These are phyloP conservation scores for Carterocephalus palaemon DNA, from an alignment of 2,888 invertebrate genomes.

Conservation along the genomic window DNA sequence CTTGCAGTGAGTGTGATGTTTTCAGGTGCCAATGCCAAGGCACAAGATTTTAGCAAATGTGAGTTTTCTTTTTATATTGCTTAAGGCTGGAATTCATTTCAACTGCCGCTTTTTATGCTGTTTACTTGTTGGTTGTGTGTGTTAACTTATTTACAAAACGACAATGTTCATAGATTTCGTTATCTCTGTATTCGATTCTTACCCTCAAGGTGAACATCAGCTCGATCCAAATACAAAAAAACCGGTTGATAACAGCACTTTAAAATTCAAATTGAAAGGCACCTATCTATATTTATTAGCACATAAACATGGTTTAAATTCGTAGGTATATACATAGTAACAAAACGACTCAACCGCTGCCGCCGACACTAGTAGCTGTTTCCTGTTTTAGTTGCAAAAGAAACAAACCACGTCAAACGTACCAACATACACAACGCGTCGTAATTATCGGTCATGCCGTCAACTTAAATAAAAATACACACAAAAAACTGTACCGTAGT, in stretches of 20 bases:
- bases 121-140: too few species aligned
- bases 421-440: constrained; percentile 42
- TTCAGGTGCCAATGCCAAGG: constrained; percentile 2
- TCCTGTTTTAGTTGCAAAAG: constrained; percentile 52
- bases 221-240: constrained; percentile 64
- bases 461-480: constrained; percentile 41
- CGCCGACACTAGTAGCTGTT: constrained; percentile 45
- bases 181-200: constrained; percentile 53
- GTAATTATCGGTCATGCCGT: constrained; percentile 47
- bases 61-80: too few species aligned
- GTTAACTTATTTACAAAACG: too few species aligned
- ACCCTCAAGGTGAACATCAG: constrained; percentile 63
- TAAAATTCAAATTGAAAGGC: constrained; percentile 46
- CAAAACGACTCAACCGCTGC: constrained; percentile 45
- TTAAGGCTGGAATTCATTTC: too few species aligned
- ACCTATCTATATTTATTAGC: constrained; percentile 48
- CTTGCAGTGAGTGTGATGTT: too few species aligned
- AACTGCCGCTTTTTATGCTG: too few species aligned
- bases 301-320: constrained; percentile 36
- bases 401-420: constrained; percentile 45
- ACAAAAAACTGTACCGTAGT: constrained; percentile 47
- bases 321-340: constrained; percentile 31
- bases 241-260: constrained; percentile 62
- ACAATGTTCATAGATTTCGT: too few species aligned
- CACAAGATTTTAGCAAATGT: too few species aligned